Conservation (phyloP, 2,113 vertebrate species). For the Mustelus asterias region DNA sequence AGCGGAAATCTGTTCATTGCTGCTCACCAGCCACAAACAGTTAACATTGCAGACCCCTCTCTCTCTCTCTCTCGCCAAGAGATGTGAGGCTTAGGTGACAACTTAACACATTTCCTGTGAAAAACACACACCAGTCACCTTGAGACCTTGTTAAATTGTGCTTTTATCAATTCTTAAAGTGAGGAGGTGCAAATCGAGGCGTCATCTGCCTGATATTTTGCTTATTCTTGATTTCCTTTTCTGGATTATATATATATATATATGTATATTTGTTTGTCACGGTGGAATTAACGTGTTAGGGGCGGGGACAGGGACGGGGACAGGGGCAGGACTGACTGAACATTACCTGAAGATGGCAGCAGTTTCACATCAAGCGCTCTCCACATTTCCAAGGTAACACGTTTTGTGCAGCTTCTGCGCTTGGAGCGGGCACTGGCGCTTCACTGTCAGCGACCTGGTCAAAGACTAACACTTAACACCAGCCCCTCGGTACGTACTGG, state of each 20-base stretch:
- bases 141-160: not conserved
- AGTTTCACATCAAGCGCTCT: constrained; percentile 6
- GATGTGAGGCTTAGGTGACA: constrained; percentile 12
- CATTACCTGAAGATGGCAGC: constrained; percentile 34
- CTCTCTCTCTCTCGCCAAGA: constrained; percentile 1
- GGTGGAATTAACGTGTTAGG: constrained; percentile 4
- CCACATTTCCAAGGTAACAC: not conserved
- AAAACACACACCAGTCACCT: not conserved
- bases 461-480: not conserved
- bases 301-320: not conserved
- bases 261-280: constrained; percentile 14
- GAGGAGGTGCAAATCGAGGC: not conserved
- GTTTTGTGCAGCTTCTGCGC: not conserved
- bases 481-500: not conserved
- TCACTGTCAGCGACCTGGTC: not conserved
- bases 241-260: no score
- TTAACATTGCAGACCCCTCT: not conserved
- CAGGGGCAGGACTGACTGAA: not conserved
- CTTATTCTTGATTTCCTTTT: not conserved
- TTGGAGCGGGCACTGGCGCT: not conserved
- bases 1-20: not conserved
- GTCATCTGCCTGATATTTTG: not conserved
- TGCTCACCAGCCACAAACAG: not conserved
- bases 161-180: not conserved
- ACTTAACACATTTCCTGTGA: not conserved